phyloP scores from a whole-genome alignment of 1,140 invertebrate genomes.

The Zaprionus ornatus region DNA sequence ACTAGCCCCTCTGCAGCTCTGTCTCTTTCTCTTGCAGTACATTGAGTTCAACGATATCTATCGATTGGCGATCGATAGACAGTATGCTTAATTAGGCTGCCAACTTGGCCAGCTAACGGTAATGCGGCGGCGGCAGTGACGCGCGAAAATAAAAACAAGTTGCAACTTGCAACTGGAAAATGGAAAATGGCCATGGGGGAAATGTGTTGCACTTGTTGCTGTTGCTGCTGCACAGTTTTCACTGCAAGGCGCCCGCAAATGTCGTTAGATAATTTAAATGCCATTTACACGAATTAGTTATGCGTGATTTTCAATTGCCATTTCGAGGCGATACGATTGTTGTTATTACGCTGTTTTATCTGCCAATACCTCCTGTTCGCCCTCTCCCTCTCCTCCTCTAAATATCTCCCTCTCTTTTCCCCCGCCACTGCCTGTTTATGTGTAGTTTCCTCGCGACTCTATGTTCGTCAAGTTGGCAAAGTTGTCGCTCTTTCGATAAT shows the following conservation, averaged over 20 bases:
- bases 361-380: no score
- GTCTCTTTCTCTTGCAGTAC: neutral
- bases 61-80: constrained; percentile 23
- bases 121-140: constrained; percentile 5
- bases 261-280: constrained; percentile 48
- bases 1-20: constrained; percentile 1
- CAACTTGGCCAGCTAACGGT: constrained; percentile 60
- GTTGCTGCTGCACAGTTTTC: constrained; percentile 47
- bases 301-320: constrained; percentile 67
- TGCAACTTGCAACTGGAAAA: constrained; percentile 16
- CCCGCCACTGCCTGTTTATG: neutral
- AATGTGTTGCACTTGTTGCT: constrained; percentile 9
- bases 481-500: neutral
- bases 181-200: constrained; percentile 33
- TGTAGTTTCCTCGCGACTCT: neutral
- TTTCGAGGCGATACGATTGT: constrained; percentile 18
- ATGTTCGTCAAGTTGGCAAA: neutral
- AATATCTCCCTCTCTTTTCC: neutral
- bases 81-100: constrained; percentile 52
- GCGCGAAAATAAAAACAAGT: constrained; percentile 37
- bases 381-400: neutral
- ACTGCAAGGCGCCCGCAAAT: constrained; percentile 32
- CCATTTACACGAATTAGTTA: constrained; percentile 57
- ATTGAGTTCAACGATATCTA: constrained; percentile 46
- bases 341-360: neutral